Base-by-base conservation (phyloP, 2,888 invertebrate genomes). In the Parnassius mnemosyne region DNA sequence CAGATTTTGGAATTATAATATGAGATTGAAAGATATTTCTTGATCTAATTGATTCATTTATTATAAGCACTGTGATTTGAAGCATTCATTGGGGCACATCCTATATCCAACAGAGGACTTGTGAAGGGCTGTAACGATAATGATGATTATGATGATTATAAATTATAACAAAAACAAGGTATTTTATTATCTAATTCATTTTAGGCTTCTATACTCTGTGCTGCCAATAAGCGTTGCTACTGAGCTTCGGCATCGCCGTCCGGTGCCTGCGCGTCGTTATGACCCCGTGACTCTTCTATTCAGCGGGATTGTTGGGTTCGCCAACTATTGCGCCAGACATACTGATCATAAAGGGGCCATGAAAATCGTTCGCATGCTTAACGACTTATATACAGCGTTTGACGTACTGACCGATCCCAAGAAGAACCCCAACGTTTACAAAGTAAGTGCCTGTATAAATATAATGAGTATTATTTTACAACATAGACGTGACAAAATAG, bases 301-400 rank as follows among this genome's bases (percentile, higher is more conserved):
- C 92, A 98, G 98, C 53, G 98, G 98, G 0, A 89, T 91, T 41
- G 97, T 98, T 11, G 98, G 97, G 50, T 98, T 98, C 78, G 94
- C 96, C 34, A 95, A 96, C 75, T 97, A 97, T 81, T 98, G 98
- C 79, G 96, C 97, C 2, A 94, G 94, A 52, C 95, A 98, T 83
- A 96, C 98, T 0, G 98, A 98, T 83, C 96, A 97, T 9, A 95
- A 95, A 71, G 98, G 98, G 0, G 98, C 98, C 53, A 98, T 98
- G 97, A 97, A 97, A 92, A 98, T 98, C 68, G 98, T 98, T 10
- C 94, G 96, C 84, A 96, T 98, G 94, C 93, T 98, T 56, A 98
- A 98, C 84, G 95, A 96, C 79, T 93, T 98, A 68, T 98, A 98
- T 83, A 98, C 97, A 0, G 96, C 97, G 3, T 98, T 98, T 77